Base-by-base conservation (phyloP, 1,140 invertebrate species). In the Trachelipus rathkii region DNA sequence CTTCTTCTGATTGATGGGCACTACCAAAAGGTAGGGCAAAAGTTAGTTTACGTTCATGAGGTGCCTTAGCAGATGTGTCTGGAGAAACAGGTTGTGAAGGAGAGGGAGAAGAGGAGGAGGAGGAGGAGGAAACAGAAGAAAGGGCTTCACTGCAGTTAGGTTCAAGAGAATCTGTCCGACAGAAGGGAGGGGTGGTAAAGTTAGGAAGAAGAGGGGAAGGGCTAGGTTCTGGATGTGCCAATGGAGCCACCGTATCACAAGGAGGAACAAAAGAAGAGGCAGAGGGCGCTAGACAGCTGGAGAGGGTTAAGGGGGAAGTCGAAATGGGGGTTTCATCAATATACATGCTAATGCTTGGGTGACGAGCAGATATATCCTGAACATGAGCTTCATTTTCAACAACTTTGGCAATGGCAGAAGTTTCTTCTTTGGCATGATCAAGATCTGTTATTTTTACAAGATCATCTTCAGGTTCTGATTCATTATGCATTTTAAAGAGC, bases 231-330 rank as follows among this genome's bases (percentile, higher is more conserved):
- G 67, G 23, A 45, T 43, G 53, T 45, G 77, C 46, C n/a, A 44
- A 60, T 44, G 45, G 50, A 53, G 33, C 82, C 78, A 70, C 81
- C 67, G 72, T 82, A 80, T 84, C 87, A 72, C 86, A 84, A 44
- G 84, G 74, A 13, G 86, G 84, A 21, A 79, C 83, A 69, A 81
- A 74, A 72, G 85, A 84, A 9, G 86, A 85, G 13, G 87, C 84
- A 24, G 86, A 84, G 13, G 84, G 50, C 50, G 50, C 50, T 60
- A 60, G 50, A 19, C 50, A 60, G 50, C 50, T 19, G 50, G 50
- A 60, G 19, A 60, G 50, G 50, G 50, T 60, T 60, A 60, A 82
- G n/a, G 82, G 77, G 75, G 76, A 77, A 15, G 74, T 33, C 70
- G 78, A 69, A 44, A 76, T 71, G 46, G 77, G 81, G 66, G 79